Evolutionary conservation across 2,888 invertebrate genomes (phyloP), one percentile per base, ranked within the genome.

Genomic region (Chymomyza caudatula): DNA sequence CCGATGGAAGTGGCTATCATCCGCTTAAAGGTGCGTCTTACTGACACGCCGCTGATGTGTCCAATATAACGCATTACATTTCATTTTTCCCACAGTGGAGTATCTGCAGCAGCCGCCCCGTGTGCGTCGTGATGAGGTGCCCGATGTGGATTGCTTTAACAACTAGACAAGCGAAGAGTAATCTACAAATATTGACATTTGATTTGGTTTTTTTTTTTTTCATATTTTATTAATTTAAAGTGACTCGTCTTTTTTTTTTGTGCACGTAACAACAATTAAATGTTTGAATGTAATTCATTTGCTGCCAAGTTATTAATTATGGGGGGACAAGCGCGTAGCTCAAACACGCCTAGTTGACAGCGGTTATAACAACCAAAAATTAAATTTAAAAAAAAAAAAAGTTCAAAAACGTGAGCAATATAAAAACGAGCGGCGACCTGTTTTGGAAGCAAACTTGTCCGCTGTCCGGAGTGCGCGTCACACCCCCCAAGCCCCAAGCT

Each of bases 1-100:
- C 87, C 29, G 85, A 86, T 55, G 22, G 53, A 4, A 43, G 60
- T 3, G 85, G 85, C 57, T 78, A 85, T 64, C 76, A 71, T 22
- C 73, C 82, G 2, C 58, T 76, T 1, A 29, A 65, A 70, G 82
- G 85, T 86, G 8, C 23, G 63, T 25, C n/a, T 15, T 8, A 8
- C 8, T 8, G 3, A 22, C 23, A 11, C 8, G 11, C 11, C n/a
- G n/a, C 3, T 6, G 5, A 13, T 47, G 43, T 43, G 43, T 8
- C 5, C 6, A 2, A 6, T 6, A n/a, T 22, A 19, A n/a, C 23
- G 4, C 15, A 8, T 61, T 6, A 59, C 6, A 20, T 20, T 59
- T 19, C 25, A 13, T 29, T 49, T 52, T 19, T 20, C 20, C 65
- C 73, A 2, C 74, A 86, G 85, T 86, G 22, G 65, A 76, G 56